Base-by-base conservation (phyloP, 2,888 invertebrate genomes). In the Chloroclystis v-ata region DNA sequence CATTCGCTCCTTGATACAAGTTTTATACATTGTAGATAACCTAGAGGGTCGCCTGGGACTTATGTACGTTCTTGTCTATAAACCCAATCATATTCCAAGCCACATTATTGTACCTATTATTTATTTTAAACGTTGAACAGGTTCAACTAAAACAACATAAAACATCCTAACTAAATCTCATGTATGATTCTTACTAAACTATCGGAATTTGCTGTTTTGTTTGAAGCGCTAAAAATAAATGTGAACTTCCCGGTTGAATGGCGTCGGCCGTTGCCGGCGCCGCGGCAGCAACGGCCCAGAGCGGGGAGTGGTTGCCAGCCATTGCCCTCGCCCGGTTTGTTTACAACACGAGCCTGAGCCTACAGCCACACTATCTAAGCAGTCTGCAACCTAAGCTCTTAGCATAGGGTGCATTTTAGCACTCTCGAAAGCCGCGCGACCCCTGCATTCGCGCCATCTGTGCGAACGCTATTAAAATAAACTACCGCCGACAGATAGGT, bases 221-320 rank as follows among this genome's bases (percentile, higher is more conserved):
- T 78, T 71, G 69, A 77, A 67, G 74, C 69, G 71, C 84, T 86
- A 86, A 83, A 86, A 84, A 86, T 86, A 86, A 82, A 82, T 78
- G 72, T 84, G 78, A 82, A 86, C 82, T 86, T 86, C 85, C 86
- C 85, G 85, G 86, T 86, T 86, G 85, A 86, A 86, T 86, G 84
- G 86, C 85, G 86, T 82, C 74, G 78, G 60, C 45, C 53, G 70
- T 60, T 66, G 69, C 61, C 56, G 67, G 59, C 65, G 69, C 61
- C 56, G 67, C 69, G 68, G 71, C 57, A 49, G 63, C 54, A 61
- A 63, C 49, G 52, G 63, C 55, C 60, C 63, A 63, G 77, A 63
- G 82, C 81, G 83, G 83, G 84, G 83, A 78, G 82, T 72, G 80
- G 78, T 77, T 63, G 72, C 73, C 85, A 84, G 86, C 79, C 85